Percentiles rank a stretch among this genome's conserved stretches.
Conservation (phyloP, 2,113 vertebrate species). For the Trematomus loennbergii region DNA sequence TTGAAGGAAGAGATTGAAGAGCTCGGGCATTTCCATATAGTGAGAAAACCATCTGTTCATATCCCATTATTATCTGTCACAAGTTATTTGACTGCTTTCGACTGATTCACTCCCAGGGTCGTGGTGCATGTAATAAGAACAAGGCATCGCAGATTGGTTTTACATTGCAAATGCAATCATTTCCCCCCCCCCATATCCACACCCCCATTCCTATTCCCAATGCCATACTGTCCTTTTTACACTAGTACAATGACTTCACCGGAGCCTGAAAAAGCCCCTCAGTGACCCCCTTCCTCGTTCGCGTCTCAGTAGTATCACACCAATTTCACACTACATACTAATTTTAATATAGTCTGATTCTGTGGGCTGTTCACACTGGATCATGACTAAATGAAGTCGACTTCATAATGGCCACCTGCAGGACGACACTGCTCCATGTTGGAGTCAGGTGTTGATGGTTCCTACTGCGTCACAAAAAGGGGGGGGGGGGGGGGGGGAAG, state of each 20-base stretch:
- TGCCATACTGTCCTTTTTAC: constrained; percentile 41
- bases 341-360: constrained; percentile 25
- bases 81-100: constrained; percentile 76
- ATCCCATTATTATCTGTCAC: constrained; percentile 78
- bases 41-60: constrained; percentile 65
- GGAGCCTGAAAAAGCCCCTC: constrained; percentile 11
- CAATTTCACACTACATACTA: constrained; percentile 45
- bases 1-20: constrained; percentile 51
- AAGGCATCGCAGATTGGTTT: constrained; percentile 76
- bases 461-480: neutral
- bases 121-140: constrained; percentile 74
- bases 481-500: neutral
- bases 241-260: constrained; percentile 42
- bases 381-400: constrained; percentile 24
- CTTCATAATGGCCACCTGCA: neutral
- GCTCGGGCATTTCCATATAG: constrained; percentile 58
- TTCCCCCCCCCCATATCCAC: neutral
- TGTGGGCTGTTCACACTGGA: constrained; percentile 20
- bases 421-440: constrained; percentile 4
- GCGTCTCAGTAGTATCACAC: constrained; percentile 25
- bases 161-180: constrained; percentile 84
- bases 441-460: neutral
- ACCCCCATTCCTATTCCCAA: neutral
- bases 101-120: constrained; percentile 71
- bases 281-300: constrained; percentile 2